A percentile compares a stretch with the other conserved stretches of the same genome.
Evolutionary conservation across 2,888 invertebrate species (phyloP).

Genomic region (Tipula lateralis): DNA sequence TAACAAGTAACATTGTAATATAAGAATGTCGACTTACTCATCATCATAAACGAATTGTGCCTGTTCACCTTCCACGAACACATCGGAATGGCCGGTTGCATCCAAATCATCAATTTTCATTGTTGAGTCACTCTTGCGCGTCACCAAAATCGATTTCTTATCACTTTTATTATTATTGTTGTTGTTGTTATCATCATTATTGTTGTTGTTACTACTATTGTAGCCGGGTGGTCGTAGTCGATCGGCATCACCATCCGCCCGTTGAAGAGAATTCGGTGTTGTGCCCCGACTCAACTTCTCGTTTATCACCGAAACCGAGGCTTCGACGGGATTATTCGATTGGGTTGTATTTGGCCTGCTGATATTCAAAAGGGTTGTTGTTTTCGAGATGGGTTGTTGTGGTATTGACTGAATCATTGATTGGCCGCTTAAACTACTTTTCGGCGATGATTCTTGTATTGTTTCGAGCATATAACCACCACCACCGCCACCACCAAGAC

Average conservation of each 20-base stretch:
- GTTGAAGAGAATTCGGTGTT: neutral
- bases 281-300: neutral
- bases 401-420: neutral
- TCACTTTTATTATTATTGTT: neutral
- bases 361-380: neutral
- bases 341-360: neutral
- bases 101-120: neutral
- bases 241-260: neutral
- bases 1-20: neutral
- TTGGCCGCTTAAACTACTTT: neutral
- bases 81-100: neutral
- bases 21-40: neutral
- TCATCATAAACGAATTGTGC: neutral
- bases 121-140: neutral
- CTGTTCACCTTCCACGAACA: neutral
- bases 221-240: neutral
- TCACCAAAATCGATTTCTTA: neutral
- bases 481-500: neutral
- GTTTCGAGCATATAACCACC: neutral
- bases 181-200: neutral
- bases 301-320: neutral
- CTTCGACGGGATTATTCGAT: neutral
- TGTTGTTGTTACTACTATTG: neutral
- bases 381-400: slow-evolving; percentile 3
- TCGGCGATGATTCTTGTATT: neutral